These are phyloP conservation scores for Parapristionchus giblindavisi DNA, from an alignment of 2,888 invertebrate species.

Conservation along the genomic window DNA sequence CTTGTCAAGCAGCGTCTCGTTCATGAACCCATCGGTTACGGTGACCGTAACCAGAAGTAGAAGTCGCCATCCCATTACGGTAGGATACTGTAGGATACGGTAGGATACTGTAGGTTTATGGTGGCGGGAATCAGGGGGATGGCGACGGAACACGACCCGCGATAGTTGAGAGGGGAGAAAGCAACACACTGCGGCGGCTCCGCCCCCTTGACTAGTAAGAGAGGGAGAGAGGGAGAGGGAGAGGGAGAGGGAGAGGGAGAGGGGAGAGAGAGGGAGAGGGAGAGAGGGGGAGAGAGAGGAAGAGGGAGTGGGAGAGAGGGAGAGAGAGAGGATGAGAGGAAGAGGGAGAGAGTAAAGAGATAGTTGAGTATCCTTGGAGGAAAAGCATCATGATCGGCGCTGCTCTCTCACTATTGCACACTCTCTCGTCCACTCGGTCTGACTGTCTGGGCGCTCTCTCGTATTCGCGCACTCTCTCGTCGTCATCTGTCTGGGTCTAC, in stretches of 20 bases:
- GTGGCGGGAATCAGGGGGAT: no score
- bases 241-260: neutral
- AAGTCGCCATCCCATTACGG: neutral
- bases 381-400: neutral
- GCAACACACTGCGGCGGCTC: neutral
- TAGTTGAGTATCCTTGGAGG: conserved; percentile 3
- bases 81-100: neutral
- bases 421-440: neutral
- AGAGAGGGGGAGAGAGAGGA: neutral
- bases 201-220: neutral
- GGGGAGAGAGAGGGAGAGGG: conserved; percentile 3
- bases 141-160: neutral
- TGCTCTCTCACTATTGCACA: neutral
- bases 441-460: conserved; percentile 16
- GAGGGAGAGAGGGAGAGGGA: conserved; percentile 22
- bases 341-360: neutral
- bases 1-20: conserved; percentile 29
- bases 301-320: neutral
- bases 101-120: neutral
- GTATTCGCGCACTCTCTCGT: neutral
- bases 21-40: conserved; percentile 2
- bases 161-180: neutral
- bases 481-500: neutral
- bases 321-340: neutral
- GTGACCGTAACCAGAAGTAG: neutral